These are phyloP conservation scores for Notiomystis cincta DNA, from an alignment of 2,113 vertebrate genomes.

Conservation along the genomic window DNA sequence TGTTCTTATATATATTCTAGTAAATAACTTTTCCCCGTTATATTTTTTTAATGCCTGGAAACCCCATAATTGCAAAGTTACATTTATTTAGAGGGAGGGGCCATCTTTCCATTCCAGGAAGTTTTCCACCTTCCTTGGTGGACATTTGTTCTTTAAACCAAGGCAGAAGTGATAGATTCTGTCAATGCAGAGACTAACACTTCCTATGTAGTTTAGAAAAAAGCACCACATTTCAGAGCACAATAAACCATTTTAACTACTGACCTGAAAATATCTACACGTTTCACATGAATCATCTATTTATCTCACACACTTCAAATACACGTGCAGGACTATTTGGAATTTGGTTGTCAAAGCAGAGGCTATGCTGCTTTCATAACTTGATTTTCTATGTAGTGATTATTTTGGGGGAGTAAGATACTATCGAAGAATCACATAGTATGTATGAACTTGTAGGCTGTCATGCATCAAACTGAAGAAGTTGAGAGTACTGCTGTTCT, in stretches of 20 bases:
- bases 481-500: neutral
- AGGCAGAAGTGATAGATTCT: too few species aligned
- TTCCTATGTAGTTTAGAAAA: neutral
- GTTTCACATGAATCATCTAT: neutral
- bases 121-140: too few species aligned
- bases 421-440: neutral
- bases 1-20: too few species aligned
- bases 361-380: neutral
- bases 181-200: too few species aligned
- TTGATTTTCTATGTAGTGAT: neutral
- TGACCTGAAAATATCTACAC: neutral
- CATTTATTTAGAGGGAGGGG: too few species aligned
- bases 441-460: neutral
- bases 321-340: neutral
- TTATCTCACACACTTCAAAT: neutral
- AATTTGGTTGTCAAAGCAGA: neutral
- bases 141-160: too few species aligned
- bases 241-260: neutral
- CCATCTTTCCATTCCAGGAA: too few species aligned
- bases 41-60: too few species aligned
- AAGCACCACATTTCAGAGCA: neutral
- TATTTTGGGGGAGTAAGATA: neutral
- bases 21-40: too few species aligned
- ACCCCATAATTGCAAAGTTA: too few species aligned
- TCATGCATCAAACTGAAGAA: neutral